Percentiles rank a stretch among this genome's conserved stretches.
phyloP scores from a whole-genome alignment of 2,797 vertebrate genomes.

The Typhlichthys subterraneus region DNA sequence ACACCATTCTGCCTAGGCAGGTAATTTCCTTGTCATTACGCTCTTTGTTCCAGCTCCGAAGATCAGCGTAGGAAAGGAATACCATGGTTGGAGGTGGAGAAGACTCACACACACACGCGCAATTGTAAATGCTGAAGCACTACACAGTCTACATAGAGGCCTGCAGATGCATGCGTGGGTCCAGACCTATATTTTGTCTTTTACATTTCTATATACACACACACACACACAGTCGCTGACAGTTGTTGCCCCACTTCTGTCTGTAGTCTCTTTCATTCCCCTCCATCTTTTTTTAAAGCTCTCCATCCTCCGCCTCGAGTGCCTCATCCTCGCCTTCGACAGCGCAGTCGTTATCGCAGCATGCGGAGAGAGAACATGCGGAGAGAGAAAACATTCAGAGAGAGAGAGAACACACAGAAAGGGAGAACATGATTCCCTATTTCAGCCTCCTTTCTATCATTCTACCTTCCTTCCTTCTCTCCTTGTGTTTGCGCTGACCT shows the following conservation, averaged over 20 bases:
- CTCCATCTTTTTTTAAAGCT: neutral
- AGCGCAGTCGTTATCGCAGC: slow-evolving; percentile 28
- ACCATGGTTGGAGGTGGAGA: slow-evolving; percentile 51
- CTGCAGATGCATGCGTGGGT: too few species aligned
- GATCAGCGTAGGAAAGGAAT: slow-evolving; percentile 38
- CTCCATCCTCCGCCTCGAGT: slow-evolving; percentile 20
- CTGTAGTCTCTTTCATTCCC: slow-evolving; percentile 28
- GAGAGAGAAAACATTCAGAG: too few species aligned
- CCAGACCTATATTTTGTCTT: too few species aligned
- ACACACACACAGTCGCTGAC: slow-evolving; percentile 20
- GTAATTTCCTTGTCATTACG: slow-evolving; percentile 36
- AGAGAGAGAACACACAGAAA: too few species aligned
- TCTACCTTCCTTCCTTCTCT: slow-evolving; percentile 11
- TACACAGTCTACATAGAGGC: neutral
- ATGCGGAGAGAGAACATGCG: neutral
- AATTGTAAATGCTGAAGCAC: neutral
- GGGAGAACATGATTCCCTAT: neutral
- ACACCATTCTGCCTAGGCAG: slow-evolving; percentile 29
- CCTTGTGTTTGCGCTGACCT: too few species aligned
- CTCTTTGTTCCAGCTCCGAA: slow-evolving; percentile 39
- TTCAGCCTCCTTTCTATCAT: slow-evolving; percentile 9
- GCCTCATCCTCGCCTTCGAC: slow-evolving; percentile 20
- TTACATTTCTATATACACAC: neutral
- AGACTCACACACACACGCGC: neutral
- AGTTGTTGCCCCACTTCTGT: slow-evolving; percentile 35